These are phyloP conservation scores for Disparrhopalites patrizii DNA, from an alignment of 2,888 invertebrate species.

Conservation along the genomic window DNA sequence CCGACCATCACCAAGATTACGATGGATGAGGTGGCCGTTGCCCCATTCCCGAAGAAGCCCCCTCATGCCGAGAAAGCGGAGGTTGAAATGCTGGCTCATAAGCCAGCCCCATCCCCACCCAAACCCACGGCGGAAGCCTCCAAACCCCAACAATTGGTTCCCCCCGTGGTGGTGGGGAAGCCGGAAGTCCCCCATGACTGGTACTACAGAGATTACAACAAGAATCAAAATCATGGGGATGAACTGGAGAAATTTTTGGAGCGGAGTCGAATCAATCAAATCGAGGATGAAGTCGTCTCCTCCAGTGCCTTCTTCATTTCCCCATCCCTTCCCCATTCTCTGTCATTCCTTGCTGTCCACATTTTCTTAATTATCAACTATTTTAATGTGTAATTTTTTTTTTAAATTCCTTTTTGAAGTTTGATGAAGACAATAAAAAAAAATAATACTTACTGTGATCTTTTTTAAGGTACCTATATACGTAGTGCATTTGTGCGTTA, in stretches of 20 bases:
- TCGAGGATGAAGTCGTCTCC: conserved; percentile 13
- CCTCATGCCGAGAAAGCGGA: background rate
- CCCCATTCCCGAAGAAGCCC: conserved; percentile 4
- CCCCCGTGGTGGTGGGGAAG: conserved; percentile 45
- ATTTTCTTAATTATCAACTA: background rate
- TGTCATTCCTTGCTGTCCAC: background rate
- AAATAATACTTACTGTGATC: conserved; percentile 1
- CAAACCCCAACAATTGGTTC: conserved; percentile 32
- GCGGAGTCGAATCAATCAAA: conserved; percentile 33
- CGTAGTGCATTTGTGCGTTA: background rate
- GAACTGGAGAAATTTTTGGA: conserved; percentile 45
- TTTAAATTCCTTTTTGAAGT: background rate
- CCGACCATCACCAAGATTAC: conserved; percentile 46
- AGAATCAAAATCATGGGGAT: conserved; percentile 49
- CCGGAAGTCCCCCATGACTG: conserved; percentile 54
- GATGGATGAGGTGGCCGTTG: conserved; percentile 31
- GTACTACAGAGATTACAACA: conserved; percentile 83
- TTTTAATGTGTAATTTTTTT: background rate
- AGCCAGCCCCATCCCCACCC: background rate
- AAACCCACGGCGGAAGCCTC: conserved; percentile 13
- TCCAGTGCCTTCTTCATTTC: background rate
- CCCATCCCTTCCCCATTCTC: background rate
- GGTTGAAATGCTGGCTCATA: background rate
- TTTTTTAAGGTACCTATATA: background rate
- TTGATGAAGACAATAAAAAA: no score